Conservation (phyloP, 2,113 vertebrate genomes). For the Gallinago undulata region DNA sequence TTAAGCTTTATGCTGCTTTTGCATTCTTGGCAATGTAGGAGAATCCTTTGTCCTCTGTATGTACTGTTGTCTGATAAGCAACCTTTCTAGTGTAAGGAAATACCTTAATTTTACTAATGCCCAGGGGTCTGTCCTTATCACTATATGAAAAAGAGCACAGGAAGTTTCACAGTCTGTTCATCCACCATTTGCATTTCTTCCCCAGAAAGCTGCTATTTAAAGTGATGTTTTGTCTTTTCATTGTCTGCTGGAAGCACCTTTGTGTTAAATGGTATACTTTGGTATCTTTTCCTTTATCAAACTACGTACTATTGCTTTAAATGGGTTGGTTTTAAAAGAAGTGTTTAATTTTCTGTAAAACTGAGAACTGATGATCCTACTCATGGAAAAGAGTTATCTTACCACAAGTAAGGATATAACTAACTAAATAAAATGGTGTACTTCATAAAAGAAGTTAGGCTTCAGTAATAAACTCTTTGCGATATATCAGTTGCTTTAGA, state of each 20-base stretch:
- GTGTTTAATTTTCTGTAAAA: neutral
- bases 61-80: neutral
- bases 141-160: neutral
- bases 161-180: neutral
- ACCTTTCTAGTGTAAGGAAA: neutral
- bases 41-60: neutral
- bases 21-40: neutral
- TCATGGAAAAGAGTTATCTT: neutral
- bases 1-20: neutral
- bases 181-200: neutral
- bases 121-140: neutral
- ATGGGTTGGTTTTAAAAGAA: neutral
- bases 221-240: neutral
- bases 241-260: neutral
- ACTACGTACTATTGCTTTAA: neutral
- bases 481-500: neutral
- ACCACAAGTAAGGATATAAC: neutral
- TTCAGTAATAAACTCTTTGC: neutral
- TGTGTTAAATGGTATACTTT: neutral
- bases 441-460: neutral
- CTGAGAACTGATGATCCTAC: neutral
- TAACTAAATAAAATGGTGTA: neutral
- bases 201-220: neutral
- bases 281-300: neutral
- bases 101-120: neutral